phyloP scores from a whole-genome alignment of 1,140 invertebrate species.

The Papilio polytes region DNA sequence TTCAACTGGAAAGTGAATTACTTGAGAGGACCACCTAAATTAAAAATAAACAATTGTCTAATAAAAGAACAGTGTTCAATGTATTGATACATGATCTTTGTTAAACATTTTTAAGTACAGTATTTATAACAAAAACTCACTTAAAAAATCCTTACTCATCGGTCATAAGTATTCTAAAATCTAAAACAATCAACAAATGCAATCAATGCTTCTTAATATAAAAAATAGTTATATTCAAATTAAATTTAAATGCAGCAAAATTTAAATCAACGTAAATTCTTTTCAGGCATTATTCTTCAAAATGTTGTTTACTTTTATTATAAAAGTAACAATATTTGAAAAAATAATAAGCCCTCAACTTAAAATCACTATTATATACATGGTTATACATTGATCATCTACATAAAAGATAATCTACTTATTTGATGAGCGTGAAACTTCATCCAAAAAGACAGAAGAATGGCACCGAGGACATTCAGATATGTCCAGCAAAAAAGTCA shows the following conservation, averaged over 20 bases:
- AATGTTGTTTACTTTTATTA: slow-evolving; percentile 22
- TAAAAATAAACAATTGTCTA: neutral
- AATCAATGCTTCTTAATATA: slow-evolving; percentile 47
- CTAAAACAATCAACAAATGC: slow-evolving; percentile 37
- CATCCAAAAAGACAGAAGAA: slow-evolving; percentile 68
- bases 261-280: neutral
- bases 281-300: slow-evolving; percentile 16
- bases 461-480: slow-evolving; percentile 70
- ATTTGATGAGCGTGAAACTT: slow-evolving; percentile 52
- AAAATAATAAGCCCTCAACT: neutral
- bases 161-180: slow-evolving; percentile 29
- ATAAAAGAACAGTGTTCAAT: neutral
- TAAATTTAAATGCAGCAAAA: neutral
- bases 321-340: slow-evolving; percentile 19
- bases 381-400: neutral
- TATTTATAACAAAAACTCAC: slow-evolving; percentile 55
- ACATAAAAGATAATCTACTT: slow-evolving; percentile 6
- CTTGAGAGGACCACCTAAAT: neutral
- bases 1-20: slow-evolving; percentile 21
- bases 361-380: neutral
- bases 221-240: neutral
- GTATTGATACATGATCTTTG: neutral
- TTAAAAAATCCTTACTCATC: slow-evolving; percentile 40
- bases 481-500: slow-evolving; percentile 72
- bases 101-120: neutral